Percentiles rank a stretch among this genome's conserved stretches.
Evolutionary conservation across 64 coral and sea anemone genomes (phyloP).

Genomic region (Pachyseris speciosa): DNA sequence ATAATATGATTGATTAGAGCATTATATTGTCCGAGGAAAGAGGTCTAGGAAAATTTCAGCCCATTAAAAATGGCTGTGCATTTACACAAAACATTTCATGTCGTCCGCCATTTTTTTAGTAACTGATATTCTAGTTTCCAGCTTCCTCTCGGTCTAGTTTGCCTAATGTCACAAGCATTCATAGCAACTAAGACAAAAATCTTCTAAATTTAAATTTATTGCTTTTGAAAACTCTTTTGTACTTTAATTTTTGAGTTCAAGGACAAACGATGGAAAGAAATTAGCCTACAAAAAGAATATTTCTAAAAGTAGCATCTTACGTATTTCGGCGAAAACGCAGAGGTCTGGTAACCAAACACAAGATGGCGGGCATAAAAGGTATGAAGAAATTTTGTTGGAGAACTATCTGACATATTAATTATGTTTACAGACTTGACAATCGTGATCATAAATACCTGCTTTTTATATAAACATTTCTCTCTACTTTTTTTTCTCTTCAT

Average conservation of each 20-base stretch:
- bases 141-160: not conserved
- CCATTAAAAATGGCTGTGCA: not conserved
- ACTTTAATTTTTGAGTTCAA: too few relatives aligned
- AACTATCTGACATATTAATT: not conserved
- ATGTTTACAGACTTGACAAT: not conserved
- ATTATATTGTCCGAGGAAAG: not conserved
- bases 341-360: constrained; percentile 22
- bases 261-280: not conserved
- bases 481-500: constrained; percentile 11
- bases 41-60: not conserved
- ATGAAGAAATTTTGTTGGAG: not conserved
- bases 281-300: not conserved
- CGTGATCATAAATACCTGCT: constrained; percentile 49
- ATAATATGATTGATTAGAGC: constrained; percentile 56
- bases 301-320: constrained; percentile 15
- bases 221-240: not conserved
- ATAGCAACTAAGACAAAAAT: too few relatives aligned
- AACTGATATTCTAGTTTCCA: not conserved
- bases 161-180: too few relatives aligned
- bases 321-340: not conserved
- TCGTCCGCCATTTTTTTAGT: constrained; percentile 46
- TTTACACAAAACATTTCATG: constrained; percentile 38
- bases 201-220: too few relatives aligned
- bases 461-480: not conserved
- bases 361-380: constrained; percentile 82